Conservation (phyloP, 2,797 vertebrate genomes). For the Macropodus opercularis region DNA sequence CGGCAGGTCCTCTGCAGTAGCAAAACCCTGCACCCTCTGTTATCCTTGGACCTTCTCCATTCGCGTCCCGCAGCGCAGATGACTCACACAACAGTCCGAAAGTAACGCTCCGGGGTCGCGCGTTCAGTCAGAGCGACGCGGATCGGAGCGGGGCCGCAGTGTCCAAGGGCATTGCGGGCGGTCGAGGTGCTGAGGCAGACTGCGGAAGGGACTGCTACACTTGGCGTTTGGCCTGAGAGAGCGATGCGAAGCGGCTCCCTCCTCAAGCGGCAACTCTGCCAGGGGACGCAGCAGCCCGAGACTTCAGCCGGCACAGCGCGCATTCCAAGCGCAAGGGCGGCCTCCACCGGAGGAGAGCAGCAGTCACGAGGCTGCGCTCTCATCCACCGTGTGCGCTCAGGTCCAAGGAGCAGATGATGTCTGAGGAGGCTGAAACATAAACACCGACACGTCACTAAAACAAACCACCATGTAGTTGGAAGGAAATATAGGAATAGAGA, state of each 20-base stretch:
- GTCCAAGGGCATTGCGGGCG: slow-evolving; percentile 79
- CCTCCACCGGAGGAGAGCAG: slow-evolving; percentile 33
- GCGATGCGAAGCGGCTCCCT: slow-evolving; percentile 72
- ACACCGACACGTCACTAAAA: no score
- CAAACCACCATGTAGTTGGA: background rate
- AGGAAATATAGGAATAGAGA: no score
- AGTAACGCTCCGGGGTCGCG: slow-evolving; percentile 52
- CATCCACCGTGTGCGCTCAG: no score
- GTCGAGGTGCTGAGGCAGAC: slow-evolving; percentile 79
- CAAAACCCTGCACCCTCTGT: slow-evolving; percentile 65
- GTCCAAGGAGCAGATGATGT: no score
- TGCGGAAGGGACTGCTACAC: slow-evolving; percentile 75
- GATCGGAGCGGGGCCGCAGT: slow-evolving; percentile 49
- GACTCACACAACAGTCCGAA: slow-evolving; percentile 37
- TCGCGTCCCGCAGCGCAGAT: slow-evolving; percentile 58
- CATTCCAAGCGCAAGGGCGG: slow-evolving; percentile 55
- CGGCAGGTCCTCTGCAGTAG: slow-evolving; percentile 75
- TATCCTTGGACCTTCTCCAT: slow-evolving; percentile 74
- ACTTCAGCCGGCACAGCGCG: slow-evolving; percentile 42
- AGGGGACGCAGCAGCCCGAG: slow-evolving; percentile 49
- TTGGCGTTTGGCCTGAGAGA: slow-evolving; percentile 69
- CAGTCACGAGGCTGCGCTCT: background rate
- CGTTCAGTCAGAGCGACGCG: slow-evolving; percentile 44
- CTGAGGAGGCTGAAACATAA: no score
- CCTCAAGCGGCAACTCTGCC: slow-evolving; percentile 63